Evolutionary conservation across 2,113 vertebrate species (phyloP).

Genomic region (Cyprinodon variegatus): DNA sequence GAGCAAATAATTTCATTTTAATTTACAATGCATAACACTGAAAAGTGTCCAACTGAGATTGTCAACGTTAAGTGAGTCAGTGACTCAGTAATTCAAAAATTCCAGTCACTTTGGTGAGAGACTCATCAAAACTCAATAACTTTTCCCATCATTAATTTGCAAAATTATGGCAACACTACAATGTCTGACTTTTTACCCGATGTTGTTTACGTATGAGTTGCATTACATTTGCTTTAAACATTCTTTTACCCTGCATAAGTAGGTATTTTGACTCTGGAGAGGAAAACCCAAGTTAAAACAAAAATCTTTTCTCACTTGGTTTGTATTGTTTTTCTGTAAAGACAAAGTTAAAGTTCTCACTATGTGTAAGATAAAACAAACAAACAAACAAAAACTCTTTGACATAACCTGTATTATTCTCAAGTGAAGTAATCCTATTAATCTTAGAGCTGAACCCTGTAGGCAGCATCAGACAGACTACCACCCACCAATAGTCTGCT

Average conservation of each 20-base stretch:
- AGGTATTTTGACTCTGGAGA: background rate
- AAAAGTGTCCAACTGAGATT: no score
- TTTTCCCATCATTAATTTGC: background rate
- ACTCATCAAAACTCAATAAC: no score
- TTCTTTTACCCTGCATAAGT: background rate
- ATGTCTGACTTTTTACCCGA: background rate
- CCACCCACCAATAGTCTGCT: slow-evolving; percentile 38
- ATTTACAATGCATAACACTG: no score
- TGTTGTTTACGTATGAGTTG: background rate
- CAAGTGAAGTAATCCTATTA: slow-evolving; percentile 31
- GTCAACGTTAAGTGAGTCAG: no score
- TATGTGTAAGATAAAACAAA: slow-evolving; percentile 20
- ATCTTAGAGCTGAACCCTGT: slow-evolving; percentile 48
- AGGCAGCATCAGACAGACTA: slow-evolving; percentile 30
- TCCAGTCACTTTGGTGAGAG: no score
- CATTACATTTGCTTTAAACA: background rate
- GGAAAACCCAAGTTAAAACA: slow-evolving; percentile 1
- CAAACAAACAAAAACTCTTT: slow-evolving; percentile 44
- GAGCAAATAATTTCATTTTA: no score
- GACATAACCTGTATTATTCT: slow-evolving; percentile 43
- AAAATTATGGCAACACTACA: background rate
- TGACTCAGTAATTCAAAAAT: no score
- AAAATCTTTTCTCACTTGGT: background rate
- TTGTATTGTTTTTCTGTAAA: slow-evolving; percentile 31
- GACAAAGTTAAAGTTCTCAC: slow-evolving; percentile 13